Evolutionary conservation across 2,888 invertebrate genomes (phyloP), one percentile per base, ranked within the genome.

Genomic region (Morpho helenor): DNA sequence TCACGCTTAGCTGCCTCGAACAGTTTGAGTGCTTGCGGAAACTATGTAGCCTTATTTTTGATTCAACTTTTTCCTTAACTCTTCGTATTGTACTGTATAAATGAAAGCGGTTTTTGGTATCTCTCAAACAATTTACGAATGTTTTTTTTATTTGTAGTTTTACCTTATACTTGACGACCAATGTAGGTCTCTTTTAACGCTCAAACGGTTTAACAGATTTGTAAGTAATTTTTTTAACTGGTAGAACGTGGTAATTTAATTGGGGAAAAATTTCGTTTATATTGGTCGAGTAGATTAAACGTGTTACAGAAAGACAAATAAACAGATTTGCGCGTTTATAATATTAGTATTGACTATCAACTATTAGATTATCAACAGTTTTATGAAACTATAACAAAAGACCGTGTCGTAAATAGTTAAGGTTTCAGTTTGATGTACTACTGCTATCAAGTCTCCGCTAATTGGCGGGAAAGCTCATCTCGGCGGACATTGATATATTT

Each of bases 41-140:
- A 59, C 59, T 60, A 52, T 47, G 45, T 41, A 54, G 45, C 54
- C 50, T 54, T 44, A 42, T 59, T 22, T 55, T 51, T 42, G 42
- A 54, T 53, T 55, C 22, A 39, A 49, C 49, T 40, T 49, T 40
- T 41, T n/a, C 10, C 53, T 53, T 48, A 49, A 45, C 10, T 46
- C 52, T 49, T 49, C 39, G 16, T 49, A 40, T 10, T 49, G 7
- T 41, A 8, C 0, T 52, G 23, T 22, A 31, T 31, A 44, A 43
- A 10, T 8, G 31, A 22, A 43, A 9, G 5, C 3, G 42, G 8
- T 51, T 16, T 22, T 22, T 43, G 9, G 42, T 43, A 43, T 7
- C 7, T 43, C 7, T 9, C 42, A 43, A 43, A 9, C 42, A 9
- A 43, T 43, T 43, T 9, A 43, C 9, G 42, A 8, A 43, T 43